Evolutionary conservation across 2,888 invertebrate genomes (phyloP), one percentile per base, ranked within the genome.

Genomic region (Pegoplata infirma): DNA sequence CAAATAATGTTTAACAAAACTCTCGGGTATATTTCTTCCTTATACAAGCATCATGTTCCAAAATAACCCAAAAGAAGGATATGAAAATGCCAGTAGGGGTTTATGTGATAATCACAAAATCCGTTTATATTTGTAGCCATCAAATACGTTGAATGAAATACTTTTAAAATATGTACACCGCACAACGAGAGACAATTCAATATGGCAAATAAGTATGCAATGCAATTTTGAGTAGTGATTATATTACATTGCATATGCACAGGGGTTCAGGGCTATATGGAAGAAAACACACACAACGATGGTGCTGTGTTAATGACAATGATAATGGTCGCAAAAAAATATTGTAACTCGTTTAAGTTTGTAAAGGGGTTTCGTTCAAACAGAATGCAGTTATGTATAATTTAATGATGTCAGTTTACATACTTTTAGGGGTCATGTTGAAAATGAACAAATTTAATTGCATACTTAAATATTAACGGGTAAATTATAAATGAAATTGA

Each of bases 91-190:
- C 69, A 44, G 66, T 19, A 71, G 66, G 79, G 40, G 61, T 79
- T 79, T 61, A 71, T 74, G 71, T 58, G 75, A 75, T 79, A 61
- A 79, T 75, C 79, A 63, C 61, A 71, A 78, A 79, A 79, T 75
- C 71, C 71, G 75, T 79, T 79, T 75, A 75, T 67, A 56, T 75
- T n/a, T 75, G 69, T 46, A 44, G 55, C 56, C 67, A 69, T 19
- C 46, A 25, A 64, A 67, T 56, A 56, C 23, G 49, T 6, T 58
- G 55, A 46, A 69, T 55, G n/a, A n/a, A n/a, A 61, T 36, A 47
- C n/a, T 40, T 40, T 40, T 53, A 7, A 64, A 47, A 49, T 23
- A 44, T 12, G 12, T 21, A 51, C 19, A n/a, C n/a, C n/a, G 58
- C 19, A 28, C 5, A 59, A 44, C 0, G 5, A 19, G 28, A 71